These are phyloP conservation scores for Ammodytes dubius DNA, from an alignment of 2,113 vertebrate species.

Conservation along the genomic window DNA sequence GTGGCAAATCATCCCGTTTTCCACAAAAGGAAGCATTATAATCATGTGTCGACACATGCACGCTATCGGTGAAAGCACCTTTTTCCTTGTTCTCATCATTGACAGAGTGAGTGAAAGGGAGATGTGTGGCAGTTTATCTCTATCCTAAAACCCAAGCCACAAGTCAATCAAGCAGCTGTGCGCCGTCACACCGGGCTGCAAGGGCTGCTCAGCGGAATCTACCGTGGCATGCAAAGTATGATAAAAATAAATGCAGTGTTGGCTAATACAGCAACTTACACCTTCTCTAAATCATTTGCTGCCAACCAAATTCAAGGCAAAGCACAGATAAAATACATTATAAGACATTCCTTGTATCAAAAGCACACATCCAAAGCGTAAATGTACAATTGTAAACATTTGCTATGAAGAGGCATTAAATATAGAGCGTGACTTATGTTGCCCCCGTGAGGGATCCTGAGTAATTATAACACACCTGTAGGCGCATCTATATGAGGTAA, in stretches of 20 bases:
- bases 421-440: too few species aligned
- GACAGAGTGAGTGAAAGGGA: constrained; percentile 59
- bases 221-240: not conserved
- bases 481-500: too few species aligned
- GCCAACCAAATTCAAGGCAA: constrained; percentile 12
- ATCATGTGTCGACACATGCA: constrained; percentile 48
- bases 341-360: constrained; percentile 12
- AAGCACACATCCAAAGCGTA: constrained; percentile 1
- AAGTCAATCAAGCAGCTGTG: constrained; percentile 50
- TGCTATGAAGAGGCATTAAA: not conserved
- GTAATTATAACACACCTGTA: too few species aligned
- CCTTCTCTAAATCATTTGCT: constrained; percentile 6
- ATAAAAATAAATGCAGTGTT: constrained; percentile 18
- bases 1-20: constrained; percentile 61
- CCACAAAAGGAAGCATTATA: constrained; percentile 44
- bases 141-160: constrained; percentile 32
- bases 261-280: constrained; percentile 6
- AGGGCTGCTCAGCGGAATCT: constrained; percentile 11
- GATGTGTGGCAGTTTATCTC: constrained; percentile 65
- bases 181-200: constrained; percentile 24
- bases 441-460: too few species aligned
- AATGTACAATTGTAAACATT: not conserved
- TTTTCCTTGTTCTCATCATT: constrained; percentile 49
- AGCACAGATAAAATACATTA: not conserved
- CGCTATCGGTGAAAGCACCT: constrained; percentile 17